These are phyloP conservation scores for Lithophane semibrunnea DNA, from an alignment of 2,888 invertebrate species.

Conservation along the genomic window DNA sequence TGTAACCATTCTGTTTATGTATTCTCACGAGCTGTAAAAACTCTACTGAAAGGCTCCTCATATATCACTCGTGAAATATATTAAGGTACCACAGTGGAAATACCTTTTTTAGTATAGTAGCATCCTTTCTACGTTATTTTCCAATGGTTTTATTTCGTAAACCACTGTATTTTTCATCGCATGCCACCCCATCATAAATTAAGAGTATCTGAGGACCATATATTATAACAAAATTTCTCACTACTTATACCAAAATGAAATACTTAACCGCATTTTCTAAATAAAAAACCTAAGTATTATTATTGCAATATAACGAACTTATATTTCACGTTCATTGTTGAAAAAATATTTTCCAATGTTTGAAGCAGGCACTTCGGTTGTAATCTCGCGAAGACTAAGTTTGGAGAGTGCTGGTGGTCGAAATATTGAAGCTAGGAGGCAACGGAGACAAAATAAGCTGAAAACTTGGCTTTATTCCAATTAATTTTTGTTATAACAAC, in stretches of 20 bases:
- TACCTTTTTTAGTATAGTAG: slow-evolving; percentile 23
- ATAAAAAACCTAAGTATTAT: background rate
- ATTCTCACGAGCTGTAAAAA: slow-evolving; percentile 29
- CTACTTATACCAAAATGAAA: background rate
- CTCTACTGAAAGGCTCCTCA: slow-evolving; percentile 25
- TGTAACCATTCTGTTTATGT: slow-evolving; percentile 37
- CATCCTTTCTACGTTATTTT: slow-evolving; percentile 4
- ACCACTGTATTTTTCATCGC: background rate
- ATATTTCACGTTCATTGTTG: slow-evolving; percentile 9
- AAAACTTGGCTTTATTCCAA: slow-evolving; percentile 59
- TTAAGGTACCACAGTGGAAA: slow-evolving; percentile 31
- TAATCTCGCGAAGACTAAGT: slow-evolving; percentile 56
- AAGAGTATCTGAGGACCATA: background rate
- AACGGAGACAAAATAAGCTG: slow-evolving; percentile 43
- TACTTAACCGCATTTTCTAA: background rate
- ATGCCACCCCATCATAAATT: background rate
- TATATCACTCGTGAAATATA: slow-evolving; percentile 49
- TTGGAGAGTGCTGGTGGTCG: slow-evolving; percentile 51
- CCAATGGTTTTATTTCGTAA: background rate
- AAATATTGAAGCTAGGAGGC: slow-evolving; percentile 54
- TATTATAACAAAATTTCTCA: background rate
- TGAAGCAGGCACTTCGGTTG: slow-evolving; percentile 42
- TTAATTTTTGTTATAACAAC: slow-evolving; percentile 54
- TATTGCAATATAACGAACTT: background rate
- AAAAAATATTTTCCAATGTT: slow-evolving; percentile 44